A percentile compares a stretch with the other conserved stretches of the same genome.
Evolutionary conservation across 2,113 vertebrate genomes (phyloP).

Genomic region (Pseudopodoces humilis): DNA sequence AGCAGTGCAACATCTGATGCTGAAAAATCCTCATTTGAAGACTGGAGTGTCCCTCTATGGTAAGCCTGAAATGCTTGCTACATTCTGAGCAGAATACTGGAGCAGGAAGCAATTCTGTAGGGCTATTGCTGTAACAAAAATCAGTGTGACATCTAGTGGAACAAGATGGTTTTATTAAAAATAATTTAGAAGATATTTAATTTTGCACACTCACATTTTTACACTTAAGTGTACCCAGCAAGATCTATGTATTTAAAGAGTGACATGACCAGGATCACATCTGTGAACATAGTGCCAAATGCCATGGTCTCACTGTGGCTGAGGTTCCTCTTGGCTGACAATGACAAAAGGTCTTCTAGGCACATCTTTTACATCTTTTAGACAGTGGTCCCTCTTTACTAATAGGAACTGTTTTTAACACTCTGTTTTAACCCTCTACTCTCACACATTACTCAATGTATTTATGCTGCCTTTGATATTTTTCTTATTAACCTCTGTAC

Average conservation of each 20-base stretch:
- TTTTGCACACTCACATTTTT: background rate
- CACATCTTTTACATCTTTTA: background rate
- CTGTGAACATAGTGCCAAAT: rapidly evolving
- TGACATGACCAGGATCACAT: background rate
- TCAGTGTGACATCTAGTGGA: background rate
- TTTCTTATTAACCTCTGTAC: background rate
- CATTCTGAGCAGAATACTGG: background rate
- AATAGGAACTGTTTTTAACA: background rate
- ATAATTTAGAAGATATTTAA: background rate
- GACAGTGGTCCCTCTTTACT: rapidly evolving
- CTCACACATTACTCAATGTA: background rate
- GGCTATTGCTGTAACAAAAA: background rate
- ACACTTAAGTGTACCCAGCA: background rate
- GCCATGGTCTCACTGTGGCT: background rate
- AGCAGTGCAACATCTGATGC: conserved; percentile 84
- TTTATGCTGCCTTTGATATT: background rate
- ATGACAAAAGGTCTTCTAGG: background rate
- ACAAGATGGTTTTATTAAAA: background rate
- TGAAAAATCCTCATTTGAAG: conserved; percentile 81
- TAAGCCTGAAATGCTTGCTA: conserved; percentile 34
- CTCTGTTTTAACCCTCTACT: background rate
- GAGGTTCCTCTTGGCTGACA: background rate
- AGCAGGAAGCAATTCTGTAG: background rate
- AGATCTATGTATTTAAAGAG: background rate
- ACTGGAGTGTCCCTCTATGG: conserved; percentile 88